These are phyloP conservation scores for Rhizoglyphus robini DNA, from an alignment of 1,140 invertebrate species.

Conservation along the genomic window DNA sequence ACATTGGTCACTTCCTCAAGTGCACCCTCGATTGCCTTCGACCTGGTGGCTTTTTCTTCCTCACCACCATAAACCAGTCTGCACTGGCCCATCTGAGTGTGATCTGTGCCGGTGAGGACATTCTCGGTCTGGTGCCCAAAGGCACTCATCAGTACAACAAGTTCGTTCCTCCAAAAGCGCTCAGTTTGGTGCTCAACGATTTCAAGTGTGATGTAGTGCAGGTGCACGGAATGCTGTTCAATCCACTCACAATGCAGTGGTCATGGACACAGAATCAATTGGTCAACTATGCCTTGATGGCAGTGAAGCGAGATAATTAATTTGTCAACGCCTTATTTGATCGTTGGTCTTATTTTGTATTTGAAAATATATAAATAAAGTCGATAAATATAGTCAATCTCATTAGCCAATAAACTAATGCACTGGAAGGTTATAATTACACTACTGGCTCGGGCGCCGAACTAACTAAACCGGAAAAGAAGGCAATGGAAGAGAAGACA, in stretches of 20 bases:
- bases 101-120: no score
- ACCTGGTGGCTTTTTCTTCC: constrained; percentile 51
- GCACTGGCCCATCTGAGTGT: constrained; percentile 51
- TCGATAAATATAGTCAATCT: no score
- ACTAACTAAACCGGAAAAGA: no score
- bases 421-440: no score
- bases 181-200: constrained; percentile 47
- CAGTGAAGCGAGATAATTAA: no score
- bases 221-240: constrained; percentile 20
- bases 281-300: constrained; percentile 20
- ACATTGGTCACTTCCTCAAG: constrained; percentile 59
- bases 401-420: no score
- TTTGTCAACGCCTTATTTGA: no score
- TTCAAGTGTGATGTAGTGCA: constrained; percentile 10
- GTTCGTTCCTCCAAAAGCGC: constrained; percentile 56
- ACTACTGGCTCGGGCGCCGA: no score
- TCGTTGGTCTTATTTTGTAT: no score
- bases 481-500: neutral
- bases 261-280: constrained; percentile 7
- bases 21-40: constrained; percentile 55
- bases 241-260: constrained; percentile 10
- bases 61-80: constrained; percentile 84
- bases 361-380: no score
- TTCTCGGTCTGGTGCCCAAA: constrained; percentile 53
- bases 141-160: constrained; percentile 88